These are phyloP conservation scores for Sciurus vulgaris DNA, from an alignment of 2,797 vertebrate genomes.

Conservation along the genomic window DNA sequence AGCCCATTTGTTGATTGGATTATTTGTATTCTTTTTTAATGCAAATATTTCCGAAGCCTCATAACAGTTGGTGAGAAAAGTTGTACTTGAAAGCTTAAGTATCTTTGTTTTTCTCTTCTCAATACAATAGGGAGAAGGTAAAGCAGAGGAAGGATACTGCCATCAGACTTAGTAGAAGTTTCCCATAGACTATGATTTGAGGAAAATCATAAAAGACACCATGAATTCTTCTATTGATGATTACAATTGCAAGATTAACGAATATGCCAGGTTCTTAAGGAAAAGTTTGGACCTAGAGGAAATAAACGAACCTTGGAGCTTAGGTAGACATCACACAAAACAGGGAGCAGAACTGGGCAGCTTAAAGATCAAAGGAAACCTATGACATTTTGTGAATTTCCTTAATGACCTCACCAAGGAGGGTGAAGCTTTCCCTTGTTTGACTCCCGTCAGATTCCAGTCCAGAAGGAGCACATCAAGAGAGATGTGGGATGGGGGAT, in stretches of 20 bases:
- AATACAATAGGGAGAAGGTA: neutral
- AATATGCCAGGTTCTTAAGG: neutral
- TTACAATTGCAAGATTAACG: neutral
- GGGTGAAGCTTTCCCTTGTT: neutral
- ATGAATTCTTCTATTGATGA: neutral
- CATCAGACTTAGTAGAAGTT: neutral
- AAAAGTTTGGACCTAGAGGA: neutral
- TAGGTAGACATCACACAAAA: neutral
- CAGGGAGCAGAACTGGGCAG: neutral
- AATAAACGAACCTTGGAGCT: neutral
- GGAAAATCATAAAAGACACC: neutral
- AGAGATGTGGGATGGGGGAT: too few relatives aligned
- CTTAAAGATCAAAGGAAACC: neutral
- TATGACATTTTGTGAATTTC: neutral
- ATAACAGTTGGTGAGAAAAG: neutral
- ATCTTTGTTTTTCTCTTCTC: neutral
- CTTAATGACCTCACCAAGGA: neutral
- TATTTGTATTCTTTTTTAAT: neutral
- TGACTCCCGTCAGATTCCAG: neutral
- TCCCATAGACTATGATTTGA: neutral
- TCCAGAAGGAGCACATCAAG: neutral
- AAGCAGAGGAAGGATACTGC: neutral
- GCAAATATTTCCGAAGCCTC: slow-evolving; percentile 8
- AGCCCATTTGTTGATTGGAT: too few relatives aligned
- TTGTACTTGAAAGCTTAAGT: neutral